These are phyloP conservation scores for Tridacna crocea DNA, from an alignment of 2,888 invertebrate genomes.

Conservation along the genomic window DNA sequence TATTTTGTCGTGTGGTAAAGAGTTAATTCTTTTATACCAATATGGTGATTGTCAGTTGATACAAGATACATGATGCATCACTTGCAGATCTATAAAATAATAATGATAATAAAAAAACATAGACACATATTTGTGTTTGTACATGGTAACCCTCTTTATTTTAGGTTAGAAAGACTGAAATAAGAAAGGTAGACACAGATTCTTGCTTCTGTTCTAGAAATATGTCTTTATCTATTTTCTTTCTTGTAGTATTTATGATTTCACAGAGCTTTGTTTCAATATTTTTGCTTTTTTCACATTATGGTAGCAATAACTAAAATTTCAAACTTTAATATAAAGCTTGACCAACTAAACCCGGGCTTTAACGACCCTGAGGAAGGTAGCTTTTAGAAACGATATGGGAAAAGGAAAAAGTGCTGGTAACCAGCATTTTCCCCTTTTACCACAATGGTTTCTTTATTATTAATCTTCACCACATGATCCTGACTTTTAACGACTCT, in stretches of 20 bases:
- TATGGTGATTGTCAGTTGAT: neutral
- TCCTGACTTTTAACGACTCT: too few relatives aligned
- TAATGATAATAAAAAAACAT: too few relatives aligned
- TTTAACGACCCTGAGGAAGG: too few relatives aligned
- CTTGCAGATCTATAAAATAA: too few relatives aligned
- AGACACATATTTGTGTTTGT: too few relatives aligned
- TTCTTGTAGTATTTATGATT: too few relatives aligned
- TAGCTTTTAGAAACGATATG: neutral
- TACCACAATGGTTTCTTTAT: neutral
- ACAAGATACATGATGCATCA: neutral
- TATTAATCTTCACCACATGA: too few relatives aligned
- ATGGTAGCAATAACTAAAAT: neutral
- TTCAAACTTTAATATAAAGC: too few relatives aligned
- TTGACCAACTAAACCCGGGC: too few relatives aligned
- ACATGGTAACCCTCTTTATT: constrained; percentile 7
- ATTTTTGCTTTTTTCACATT: neutral
- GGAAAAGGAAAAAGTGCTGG: neutral
- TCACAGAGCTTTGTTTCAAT: too few relatives aligned
- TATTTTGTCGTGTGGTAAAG: too few relatives aligned
- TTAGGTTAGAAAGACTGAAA: constrained; percentile 52
- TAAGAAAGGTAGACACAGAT: constrained; percentile 43
- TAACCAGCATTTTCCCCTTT: neutral
- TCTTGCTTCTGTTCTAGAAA: neutral
- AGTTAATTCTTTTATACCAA: neutral
- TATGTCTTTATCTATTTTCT: too few relatives aligned